Evolutionary conservation across 2,888 invertebrate species (phyloP).

Genomic region (Rugalucina vietnamica): DNA sequence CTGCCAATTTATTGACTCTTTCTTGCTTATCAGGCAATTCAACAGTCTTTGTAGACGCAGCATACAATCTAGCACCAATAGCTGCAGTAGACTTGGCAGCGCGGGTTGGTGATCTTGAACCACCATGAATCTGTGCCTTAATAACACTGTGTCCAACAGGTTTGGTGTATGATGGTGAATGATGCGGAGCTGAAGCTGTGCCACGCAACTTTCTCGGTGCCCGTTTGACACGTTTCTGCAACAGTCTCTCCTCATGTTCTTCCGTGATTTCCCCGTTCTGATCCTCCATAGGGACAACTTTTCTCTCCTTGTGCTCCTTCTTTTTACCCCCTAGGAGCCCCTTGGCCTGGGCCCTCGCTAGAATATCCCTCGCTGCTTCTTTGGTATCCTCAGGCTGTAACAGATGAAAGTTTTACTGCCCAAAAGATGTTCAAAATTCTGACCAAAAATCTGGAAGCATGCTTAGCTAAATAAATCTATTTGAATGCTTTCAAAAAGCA

Average conservation of each 20-base stretch:
- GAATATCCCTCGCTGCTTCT: constrained; percentile 77
- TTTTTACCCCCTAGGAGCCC: constrained; percentile 72
- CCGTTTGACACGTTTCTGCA: constrained; percentile 63
- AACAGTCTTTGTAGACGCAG: constrained; percentile 47
- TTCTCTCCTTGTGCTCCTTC: constrained; percentile 53
- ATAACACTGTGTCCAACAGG: constrained; percentile 54
- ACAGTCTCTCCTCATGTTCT: constrained; percentile 61
- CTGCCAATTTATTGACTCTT: constrained; percentile 60
- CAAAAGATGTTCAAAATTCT: too few species aligned
- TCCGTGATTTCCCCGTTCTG: constrained; percentile 56
- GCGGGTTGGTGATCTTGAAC: constrained; percentile 28
- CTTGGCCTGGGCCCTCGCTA: constrained; percentile 76
- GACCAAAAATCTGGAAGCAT: too few species aligned
- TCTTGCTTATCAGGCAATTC: constrained; percentile 52
- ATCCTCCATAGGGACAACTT: constrained; percentile 23
- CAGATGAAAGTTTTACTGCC: too few species aligned
- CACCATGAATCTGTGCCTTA: constrained; percentile 54
- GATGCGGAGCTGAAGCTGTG: constrained; percentile 47
- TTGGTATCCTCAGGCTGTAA: constrained; percentile 80
- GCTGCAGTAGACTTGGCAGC: constrained; percentile 59
- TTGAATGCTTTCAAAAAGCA: too few species aligned
- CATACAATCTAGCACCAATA: constrained; percentile 51
- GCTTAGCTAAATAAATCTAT: too few species aligned
- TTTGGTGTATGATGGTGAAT: constrained; percentile 50
- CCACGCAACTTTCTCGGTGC: constrained; percentile 61